Conservation (phyloP, 2,888 invertebrate species). For the Nomada goodeniana region DNA sequence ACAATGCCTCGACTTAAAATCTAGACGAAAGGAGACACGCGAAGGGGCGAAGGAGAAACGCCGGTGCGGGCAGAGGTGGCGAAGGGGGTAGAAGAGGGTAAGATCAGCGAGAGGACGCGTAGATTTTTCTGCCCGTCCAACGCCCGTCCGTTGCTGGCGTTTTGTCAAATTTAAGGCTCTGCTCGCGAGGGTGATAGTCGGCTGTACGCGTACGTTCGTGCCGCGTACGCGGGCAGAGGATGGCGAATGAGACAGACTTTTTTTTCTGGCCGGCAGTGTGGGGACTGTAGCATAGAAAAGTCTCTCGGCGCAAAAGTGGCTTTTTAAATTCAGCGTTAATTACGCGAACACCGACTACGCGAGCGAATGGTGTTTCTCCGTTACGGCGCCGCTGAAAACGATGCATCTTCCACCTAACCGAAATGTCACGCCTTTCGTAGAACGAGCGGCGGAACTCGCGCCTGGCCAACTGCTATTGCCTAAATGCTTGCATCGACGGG, state of each 20-base stretch:
- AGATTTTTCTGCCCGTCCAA: conserved; percentile 47
- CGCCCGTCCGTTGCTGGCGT: conserved; percentile 30
- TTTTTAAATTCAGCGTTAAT: conserved; percentile 54
- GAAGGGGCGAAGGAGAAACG: not conserved
- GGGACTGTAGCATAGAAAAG: conserved; percentile 31
- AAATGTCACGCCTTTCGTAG: conserved; percentile 5
- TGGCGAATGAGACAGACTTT: conserved; percentile 57
- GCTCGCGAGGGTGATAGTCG: conserved; percentile 26
- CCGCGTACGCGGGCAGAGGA: conserved; percentile 24
- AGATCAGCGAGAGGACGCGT: conserved; percentile 29
- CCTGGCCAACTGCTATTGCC: too few species aligned
- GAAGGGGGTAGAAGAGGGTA: conserved; percentile 14
- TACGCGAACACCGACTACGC: conserved; percentile 27
- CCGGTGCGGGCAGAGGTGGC: conserved; percentile 14
- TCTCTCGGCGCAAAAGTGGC: conserved; percentile 29
- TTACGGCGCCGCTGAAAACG: conserved; percentile 8
- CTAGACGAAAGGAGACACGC: conserved; percentile 9
- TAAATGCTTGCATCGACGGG: not conserved
- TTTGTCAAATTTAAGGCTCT: conserved; percentile 73
- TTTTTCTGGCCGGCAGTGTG: conserved; percentile 25
- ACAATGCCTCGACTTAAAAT: conserved; percentile 70
- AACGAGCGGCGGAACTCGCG: not conserved
- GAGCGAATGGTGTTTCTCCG: not conserved
- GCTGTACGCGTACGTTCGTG: not conserved
- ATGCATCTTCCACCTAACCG: conserved; percentile 14